Percentiles rank a stretch among this genome's conserved stretches.
phyloP scores from a whole-genome alignment of 2,797 vertebrate species.

The Urosaurus nigricauda region DNA sequence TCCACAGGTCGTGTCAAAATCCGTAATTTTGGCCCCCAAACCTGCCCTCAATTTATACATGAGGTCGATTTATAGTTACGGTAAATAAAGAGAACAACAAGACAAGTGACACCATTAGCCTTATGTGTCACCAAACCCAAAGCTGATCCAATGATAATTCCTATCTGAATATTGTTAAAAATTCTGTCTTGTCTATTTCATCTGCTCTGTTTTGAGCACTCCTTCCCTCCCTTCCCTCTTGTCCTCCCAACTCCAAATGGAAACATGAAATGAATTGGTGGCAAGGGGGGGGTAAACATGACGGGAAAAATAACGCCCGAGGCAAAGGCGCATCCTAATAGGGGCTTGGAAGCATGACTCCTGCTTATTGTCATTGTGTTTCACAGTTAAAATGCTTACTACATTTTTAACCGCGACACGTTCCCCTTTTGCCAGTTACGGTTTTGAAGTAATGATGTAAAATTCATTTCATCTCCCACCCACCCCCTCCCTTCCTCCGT shows the following conservation, averaged over 20 bases:
- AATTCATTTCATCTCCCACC: slow-evolving; percentile 89
- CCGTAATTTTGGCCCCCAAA: too few relatives aligned
- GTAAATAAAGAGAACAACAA: too few relatives aligned
- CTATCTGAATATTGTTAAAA: background rate
- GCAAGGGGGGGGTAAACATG: slow-evolving; percentile 54
- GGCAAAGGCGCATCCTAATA: slow-evolving; percentile 74
- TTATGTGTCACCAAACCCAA: background rate
- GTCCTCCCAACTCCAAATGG: background rate
- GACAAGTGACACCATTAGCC: background rate
- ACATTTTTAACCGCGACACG: slow-evolving; percentile 86
- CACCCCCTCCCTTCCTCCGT: slow-evolving; percentile 42
- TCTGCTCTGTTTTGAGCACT: slow-evolving; percentile 78
- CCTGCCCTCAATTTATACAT: too few relatives aligned
- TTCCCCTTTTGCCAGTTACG: slow-evolving; percentile 84
- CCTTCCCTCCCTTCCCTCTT: background rate
- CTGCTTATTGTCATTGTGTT: slow-evolving; percentile 75
- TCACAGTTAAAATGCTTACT: slow-evolving; percentile 76
- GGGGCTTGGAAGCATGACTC: slow-evolving; percentile 75
- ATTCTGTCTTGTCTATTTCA: slow-evolving; percentile 73
- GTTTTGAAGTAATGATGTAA: slow-evolving; percentile 93
- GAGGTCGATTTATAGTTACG: too few relatives aligned
- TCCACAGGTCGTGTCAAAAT: too few relatives aligned
- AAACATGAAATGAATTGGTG: background rate
- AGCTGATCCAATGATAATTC: background rate
- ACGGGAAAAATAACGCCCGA: slow-evolving; percentile 70